Base-by-base conservation (phyloP, 2,113 vertebrate genomes). In the Trogon melanurus region DNA sequence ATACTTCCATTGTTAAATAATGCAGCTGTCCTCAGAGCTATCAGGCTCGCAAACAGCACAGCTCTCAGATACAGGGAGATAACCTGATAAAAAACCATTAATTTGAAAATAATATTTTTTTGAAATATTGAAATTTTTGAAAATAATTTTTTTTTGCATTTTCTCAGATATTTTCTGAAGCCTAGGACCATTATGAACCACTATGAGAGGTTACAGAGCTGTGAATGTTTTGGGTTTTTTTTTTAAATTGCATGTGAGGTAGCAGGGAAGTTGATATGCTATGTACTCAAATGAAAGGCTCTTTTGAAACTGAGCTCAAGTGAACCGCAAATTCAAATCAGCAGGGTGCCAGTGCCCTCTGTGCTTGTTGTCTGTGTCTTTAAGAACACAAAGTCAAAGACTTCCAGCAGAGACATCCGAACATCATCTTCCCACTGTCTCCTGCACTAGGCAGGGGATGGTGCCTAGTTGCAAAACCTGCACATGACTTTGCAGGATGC, bases 251-350 rank as follows among this genome's bases (percentile, higher is more conserved):
- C 44, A 69, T 75, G 62, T 47, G 92, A 97, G 93, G 86, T 89
- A 94, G 93, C 66, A 70, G 65, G 64, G 70, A 86, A 95, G 95
- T 96, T 97, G 96, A 95, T 96, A 92, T 57, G 88, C 96, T 97
- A 95, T 93, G 90, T 98, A 98, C 97, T 97, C 97, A 97, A 97
- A 98, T 97, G 88, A 98, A 95, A 96, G 94, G 56, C 78, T 96
- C 97, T 97, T 97, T 89, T 96, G 91, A 96, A 97, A 97, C 85
- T 51, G 83, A 96, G 92, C 89, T 95, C 89, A 96, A 97, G 89
- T 88, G 97, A 97, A 95, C 95, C 93, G 94, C 91, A 93, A 95
- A 97, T 97, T 98, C 95, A 95, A 96, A 97, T 93, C 89, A 87
- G 85, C 57, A 89, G 92, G 97, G 89, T 93, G 88, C 93, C 83